These are phyloP conservation scores for Argentina silus DNA, from an alignment of 2,797 vertebrate genomes.

Conservation along the genomic window DNA sequence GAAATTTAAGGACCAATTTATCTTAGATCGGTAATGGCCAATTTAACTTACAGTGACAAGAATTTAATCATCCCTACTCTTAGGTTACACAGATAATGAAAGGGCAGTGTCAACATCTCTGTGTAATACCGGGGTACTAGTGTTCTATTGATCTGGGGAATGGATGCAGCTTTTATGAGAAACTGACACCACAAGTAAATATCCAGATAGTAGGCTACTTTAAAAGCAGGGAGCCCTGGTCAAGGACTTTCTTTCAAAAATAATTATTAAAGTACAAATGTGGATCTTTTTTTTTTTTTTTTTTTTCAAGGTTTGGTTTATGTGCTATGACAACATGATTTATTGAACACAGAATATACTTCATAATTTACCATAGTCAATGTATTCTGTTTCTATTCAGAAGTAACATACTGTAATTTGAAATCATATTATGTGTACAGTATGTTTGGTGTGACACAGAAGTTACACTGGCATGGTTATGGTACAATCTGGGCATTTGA, in stretches of 20 bases:
- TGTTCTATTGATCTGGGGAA: slow-evolving; percentile 65
- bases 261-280: neutral
- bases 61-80: slow-evolving; percentile 67
- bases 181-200: slow-evolving; percentile 73
- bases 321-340: neutral
- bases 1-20: slow-evolving; percentile 65
- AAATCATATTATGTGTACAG: neutral
- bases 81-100: slow-evolving; percentile 70
- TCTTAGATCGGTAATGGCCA: slow-evolving; percentile 59
- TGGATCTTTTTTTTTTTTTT: neutral
- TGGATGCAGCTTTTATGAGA: slow-evolving; percentile 67
- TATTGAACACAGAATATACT: neutral
- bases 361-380: neutral
- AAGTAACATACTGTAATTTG: neutral
- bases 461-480: too few relatives aligned
- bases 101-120: slow-evolving; percentile 66
- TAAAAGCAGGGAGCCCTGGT: slow-evolving; percentile 44
- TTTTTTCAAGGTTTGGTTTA: neutral
- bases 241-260: neutral
- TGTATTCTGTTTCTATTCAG: neutral
- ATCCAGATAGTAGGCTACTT: slow-evolving; percentile 56
- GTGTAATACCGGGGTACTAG: slow-evolving; percentile 47
- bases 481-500: too few relatives aligned
- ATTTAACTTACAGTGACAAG: slow-evolving; percentile 70
- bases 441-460: neutral